Conservation (phyloP, 2,113 vertebrate species). For the Sphaerodactylus townsendi region DNA sequence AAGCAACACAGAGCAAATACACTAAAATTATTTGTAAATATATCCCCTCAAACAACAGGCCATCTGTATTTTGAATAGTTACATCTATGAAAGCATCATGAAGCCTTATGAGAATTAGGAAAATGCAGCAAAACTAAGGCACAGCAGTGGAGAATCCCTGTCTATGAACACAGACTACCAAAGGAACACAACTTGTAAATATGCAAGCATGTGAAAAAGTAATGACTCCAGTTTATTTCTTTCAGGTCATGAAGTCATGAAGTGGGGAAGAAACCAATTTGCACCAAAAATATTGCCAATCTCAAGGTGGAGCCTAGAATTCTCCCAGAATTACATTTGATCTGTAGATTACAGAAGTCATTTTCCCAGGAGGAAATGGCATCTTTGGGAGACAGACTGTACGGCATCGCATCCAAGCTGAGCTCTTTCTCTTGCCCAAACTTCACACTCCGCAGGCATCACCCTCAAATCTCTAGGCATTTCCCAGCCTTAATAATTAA, state of each 20-base stretch:
- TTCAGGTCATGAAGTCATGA: neutral
- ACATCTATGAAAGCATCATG: constrained; percentile 2
- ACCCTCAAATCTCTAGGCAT: too few species aligned
- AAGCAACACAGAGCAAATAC: constrained; percentile 10
- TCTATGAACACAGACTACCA: neutral
- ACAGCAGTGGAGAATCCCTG: neutral
- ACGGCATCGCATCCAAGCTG: too few species aligned
- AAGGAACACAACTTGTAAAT: constrained; percentile 20
- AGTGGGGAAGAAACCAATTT: neutral
- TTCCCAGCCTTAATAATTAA: too few species aligned
- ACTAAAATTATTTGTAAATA: constrained; percentile 28
- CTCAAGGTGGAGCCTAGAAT: too few species aligned
- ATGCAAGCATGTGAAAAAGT: neutral
- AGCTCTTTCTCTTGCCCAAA: too few species aligned
- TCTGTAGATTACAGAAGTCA: too few species aligned
- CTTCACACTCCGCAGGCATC: too few species aligned
- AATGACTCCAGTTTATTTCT: neutral
- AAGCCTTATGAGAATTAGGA: constrained; percentile 23
- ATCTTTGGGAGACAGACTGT: too few species aligned
- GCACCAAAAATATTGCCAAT: neutral
- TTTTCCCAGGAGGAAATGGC: too few species aligned
- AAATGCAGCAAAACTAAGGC: neutral
- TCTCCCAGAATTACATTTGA: too few species aligned
- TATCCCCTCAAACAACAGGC: constrained; percentile 12
- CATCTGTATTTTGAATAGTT: constrained; percentile 4